These are phyloP conservation scores for Neodon shergylaensis DNA, from an alignment of 2,113 vertebrate species.

Conservation along the genomic window DNA sequence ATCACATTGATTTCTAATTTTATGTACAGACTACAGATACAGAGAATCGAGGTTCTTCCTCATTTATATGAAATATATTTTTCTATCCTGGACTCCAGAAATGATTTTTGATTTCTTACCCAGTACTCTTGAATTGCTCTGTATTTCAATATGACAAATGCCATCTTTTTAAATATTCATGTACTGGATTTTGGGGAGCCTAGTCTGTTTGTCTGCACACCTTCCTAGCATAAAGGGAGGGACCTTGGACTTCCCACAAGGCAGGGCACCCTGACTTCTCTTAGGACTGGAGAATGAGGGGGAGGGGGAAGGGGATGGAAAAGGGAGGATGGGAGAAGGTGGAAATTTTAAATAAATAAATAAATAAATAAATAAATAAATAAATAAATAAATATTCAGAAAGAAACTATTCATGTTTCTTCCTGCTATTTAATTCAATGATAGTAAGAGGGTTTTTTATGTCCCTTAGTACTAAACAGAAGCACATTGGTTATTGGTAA, in stretches of 20 bases:
- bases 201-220: too few species aligned
- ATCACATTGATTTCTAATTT: neutral
- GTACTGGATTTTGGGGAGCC: too few species aligned
- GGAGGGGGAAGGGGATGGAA: too few species aligned
- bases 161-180: neutral
- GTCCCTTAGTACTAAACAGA: neutral
- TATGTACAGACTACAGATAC: neutral
- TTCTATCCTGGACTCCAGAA: neutral
- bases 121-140: neutral
- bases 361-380: neutral
- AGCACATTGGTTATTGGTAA: neutral
- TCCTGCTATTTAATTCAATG: conserved; percentile 11
- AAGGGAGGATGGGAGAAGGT: too few species aligned
- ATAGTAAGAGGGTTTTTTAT: neutral
- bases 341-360: too few species aligned
- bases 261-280: too few species aligned
- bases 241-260: too few species aligned
- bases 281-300: too few species aligned
- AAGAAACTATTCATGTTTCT: conserved; percentile 15
- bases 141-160: neutral
- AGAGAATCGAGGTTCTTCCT: neutral
- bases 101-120: conserved; percentile 50
- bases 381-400: neutral
- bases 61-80: neutral
- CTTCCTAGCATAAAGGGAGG: too few species aligned